These are phyloP conservation scores for Calliphora vomitoria DNA, from an alignment of 2,888 invertebrate species.

Conservation along the genomic window DNA sequence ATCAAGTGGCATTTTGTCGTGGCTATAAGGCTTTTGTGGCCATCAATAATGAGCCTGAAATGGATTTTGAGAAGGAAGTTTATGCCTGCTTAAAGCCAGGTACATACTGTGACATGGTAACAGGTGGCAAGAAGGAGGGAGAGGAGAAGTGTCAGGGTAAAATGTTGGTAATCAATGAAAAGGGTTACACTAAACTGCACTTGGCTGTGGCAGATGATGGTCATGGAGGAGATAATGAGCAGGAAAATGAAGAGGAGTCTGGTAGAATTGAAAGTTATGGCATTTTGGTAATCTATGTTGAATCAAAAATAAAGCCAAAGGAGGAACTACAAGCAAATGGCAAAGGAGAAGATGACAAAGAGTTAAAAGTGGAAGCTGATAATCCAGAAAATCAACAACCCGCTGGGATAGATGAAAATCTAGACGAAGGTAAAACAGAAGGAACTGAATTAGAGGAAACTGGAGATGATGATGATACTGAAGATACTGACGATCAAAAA, in stretches of 20 bases:
- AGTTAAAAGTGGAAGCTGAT: neutral
- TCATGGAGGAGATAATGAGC: slow-evolving; percentile 65
- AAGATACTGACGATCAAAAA: neutral
- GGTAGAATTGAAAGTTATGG: slow-evolving; percentile 85
- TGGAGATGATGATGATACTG: no score
- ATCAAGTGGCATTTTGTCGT: slow-evolving; percentile 94
- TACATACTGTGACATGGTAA: slow-evolving; percentile 89
- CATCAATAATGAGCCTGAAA: slow-evolving; percentile 88
- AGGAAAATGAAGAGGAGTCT: slow-evolving; percentile 78
- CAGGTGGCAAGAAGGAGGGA: slow-evolving; percentile 72
- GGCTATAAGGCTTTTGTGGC: slow-evolving; percentile 90
- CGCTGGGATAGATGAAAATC: no score
- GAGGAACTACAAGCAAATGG: neutral
- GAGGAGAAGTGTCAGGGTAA: slow-evolving; percentile 71
- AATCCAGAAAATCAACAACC: neutral
- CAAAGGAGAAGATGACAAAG: neutral
- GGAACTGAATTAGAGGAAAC: neutral
- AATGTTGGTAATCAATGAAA: slow-evolving; percentile 70
- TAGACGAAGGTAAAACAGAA: neutral
- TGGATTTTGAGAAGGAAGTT: slow-evolving; percentile 85
- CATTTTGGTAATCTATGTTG: slow-evolving; percentile 88
- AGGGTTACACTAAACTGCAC: slow-evolving; percentile 65
- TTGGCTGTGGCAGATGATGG: slow-evolving; percentile 60
- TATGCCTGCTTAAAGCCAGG: slow-evolving; percentile 90
- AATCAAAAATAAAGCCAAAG: slow-evolving; percentile 82